Percentiles rank a stretch among this genome's conserved stretches.
These are phyloP conservation scores for Nymphalis polychloros DNA, from an alignment of 2,888 invertebrate species.

Conservation along the genomic window DNA sequence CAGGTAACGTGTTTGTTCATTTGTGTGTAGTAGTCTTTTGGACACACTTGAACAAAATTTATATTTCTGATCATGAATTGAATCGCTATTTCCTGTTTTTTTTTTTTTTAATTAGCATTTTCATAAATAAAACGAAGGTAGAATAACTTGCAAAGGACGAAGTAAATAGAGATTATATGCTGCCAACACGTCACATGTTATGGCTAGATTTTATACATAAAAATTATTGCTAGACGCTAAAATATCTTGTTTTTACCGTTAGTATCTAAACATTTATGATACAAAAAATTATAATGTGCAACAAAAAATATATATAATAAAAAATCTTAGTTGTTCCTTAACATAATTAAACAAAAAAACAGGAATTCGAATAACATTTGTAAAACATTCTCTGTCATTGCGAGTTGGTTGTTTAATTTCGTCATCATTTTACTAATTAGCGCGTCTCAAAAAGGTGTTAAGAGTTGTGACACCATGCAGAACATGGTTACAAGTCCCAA, in stretches of 20 bases:
- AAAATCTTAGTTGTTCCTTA: no score
- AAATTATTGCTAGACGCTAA: no score
- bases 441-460: slow-evolving; percentile 1
- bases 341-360: background rate
- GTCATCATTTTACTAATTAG: background rate
- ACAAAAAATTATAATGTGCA: no score
- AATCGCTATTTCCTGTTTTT: background rate
- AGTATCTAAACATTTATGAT: no score
- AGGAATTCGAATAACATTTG: background rate
- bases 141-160: no score
- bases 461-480: slow-evolving; percentile 14
- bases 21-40: background rate
- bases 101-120: no score
- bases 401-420: slow-evolving; percentile 8
- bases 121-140: no score
- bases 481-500: background rate
- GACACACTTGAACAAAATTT: background rate
- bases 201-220: no score
- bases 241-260: no score
- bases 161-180: no score
- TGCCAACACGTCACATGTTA: no score
- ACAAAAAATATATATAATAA: no score
- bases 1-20: background rate
- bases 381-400: slow-evolving; percentile 9
- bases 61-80: background rate